Evolutionary conservation across 2,888 invertebrate genomes (phyloP).

Genomic region (Troides helena): DNA sequence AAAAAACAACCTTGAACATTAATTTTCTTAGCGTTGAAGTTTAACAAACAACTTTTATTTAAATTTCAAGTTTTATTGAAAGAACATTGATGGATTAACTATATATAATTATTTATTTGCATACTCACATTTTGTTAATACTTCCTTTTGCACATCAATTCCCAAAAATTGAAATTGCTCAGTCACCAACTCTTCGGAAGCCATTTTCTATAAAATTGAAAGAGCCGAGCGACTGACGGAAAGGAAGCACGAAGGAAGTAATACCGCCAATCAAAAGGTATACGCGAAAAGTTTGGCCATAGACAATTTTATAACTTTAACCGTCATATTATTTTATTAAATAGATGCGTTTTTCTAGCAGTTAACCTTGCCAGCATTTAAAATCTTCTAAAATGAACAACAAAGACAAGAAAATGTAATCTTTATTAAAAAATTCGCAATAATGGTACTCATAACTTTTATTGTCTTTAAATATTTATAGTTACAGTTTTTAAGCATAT

Average conservation of each 20-base stretch:
- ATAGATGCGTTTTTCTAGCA: background rate
- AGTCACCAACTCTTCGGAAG: slow-evolving; percentile 78
- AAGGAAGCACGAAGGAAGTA: slow-evolving; percentile 43
- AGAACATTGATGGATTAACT: slow-evolving; percentile 22
- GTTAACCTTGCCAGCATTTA: background rate
- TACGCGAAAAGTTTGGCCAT: slow-evolving; percentile 42
- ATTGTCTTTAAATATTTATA: too few species aligned
- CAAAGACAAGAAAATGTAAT: background rate
- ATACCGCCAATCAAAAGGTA: slow-evolving; percentile 54
- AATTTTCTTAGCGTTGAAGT: slow-evolving; percentile 50
- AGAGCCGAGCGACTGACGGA: slow-evolving; percentile 48
- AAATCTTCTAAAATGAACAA: background rate
- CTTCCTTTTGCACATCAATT: slow-evolving; percentile 75
- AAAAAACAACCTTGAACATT: slow-evolving; percentile 75
- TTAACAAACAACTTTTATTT: slow-evolving; percentile 39
- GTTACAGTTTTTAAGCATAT: too few species aligned
- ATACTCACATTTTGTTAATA: slow-evolving; percentile 80
- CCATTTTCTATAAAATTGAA: slow-evolving; percentile 70
- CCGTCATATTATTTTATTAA: slow-evolving; percentile 4
- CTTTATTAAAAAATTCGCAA: too few species aligned
- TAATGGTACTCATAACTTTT: too few species aligned
- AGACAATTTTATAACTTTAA: slow-evolving; percentile 33
- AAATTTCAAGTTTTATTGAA: slow-evolving; percentile 29
- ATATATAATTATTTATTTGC: slow-evolving; percentile 11
- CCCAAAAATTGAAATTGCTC: slow-evolving; percentile 83